These are phyloP conservation scores for Hoplias malabaricus DNA, from an alignment of 2,113 vertebrate species.

Conservation along the genomic window DNA sequence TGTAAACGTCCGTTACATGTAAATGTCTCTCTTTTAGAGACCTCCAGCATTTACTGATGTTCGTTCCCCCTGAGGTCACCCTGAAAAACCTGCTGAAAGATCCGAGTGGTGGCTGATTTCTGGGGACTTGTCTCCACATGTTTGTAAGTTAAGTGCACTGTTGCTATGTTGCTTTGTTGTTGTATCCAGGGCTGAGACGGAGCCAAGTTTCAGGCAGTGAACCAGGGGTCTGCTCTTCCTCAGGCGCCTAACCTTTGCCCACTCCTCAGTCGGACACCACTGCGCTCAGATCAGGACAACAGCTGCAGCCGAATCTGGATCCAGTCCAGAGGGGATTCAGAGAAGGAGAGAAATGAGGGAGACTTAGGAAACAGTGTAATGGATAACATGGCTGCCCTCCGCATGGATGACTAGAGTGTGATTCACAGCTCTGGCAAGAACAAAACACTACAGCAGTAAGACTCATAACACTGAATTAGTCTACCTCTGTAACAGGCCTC, in stretches of 20 bases:
- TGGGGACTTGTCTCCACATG: conserved; percentile 51
- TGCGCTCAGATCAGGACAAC: conserved; percentile 49
- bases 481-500: no score
- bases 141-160: conserved; percentile 51
- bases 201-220: conserved; percentile 50
- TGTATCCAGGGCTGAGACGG: conserved; percentile 52
- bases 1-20: background rate
- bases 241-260: conserved; percentile 61
- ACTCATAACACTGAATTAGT: no score
- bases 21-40: background rate
- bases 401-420: no score
- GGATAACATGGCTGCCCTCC: no score
- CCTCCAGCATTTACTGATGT: conserved; percentile 1
- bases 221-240: conserved; percentile 48
- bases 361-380: background rate
- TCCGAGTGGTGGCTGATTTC: conserved; percentile 37
- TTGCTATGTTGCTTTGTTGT: conserved; percentile 77
- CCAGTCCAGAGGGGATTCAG: conserved; percentile 4
- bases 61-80: conserved; percentile 17
- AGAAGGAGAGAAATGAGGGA: background rate
- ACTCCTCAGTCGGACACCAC: conserved; percentile 52
- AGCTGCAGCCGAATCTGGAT: conserved; percentile 38
- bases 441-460: no score
- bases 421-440: no score
- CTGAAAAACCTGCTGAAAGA: conserved; percentile 51